Evolutionary conservation across 2,113 vertebrate species (phyloP), one percentile per base, ranked within the genome.

Genomic region (Misgurnus mizolepis): DNA sequence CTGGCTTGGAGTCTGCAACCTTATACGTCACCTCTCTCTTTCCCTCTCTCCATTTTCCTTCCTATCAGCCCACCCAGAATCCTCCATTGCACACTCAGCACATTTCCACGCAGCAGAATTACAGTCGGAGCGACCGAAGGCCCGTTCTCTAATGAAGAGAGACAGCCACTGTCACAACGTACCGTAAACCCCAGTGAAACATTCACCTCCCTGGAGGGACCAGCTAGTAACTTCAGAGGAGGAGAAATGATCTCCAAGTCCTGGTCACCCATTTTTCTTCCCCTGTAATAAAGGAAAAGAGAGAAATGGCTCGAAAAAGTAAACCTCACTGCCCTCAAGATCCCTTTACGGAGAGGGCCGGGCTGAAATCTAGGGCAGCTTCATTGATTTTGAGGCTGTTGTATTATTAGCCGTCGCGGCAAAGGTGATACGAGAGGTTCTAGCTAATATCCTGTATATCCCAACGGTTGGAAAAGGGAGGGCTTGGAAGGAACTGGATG

Each of bases 351-450:
- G 90, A 90, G 90, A 86, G 89, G 71, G 49, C 85, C 85, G 87
- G 86, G 82, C 76, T 49, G 62, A 90, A 90, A 93, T 92, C 90
- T 89, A 88, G 91, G 92, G 88, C 90, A 92, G 90, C 89, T 89
- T 87, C 90, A 93, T 93, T 92, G 92, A 93, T 93, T 91, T 88
- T 87, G 89, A 91, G 87, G 87, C 89, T 90, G 91, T 87, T 87
- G 53, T 91, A 90, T 92, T 92, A 93, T 91, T 89, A 80, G 90
- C 89, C 88, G 86, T 89, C 88, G 89, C 88, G 73, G 87, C 86
- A 87, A 53, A 89, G 87, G 90, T 90, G 90, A 93, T 92, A 92
- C 90, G 90, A 91, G 89, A 90, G 88, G 85, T 84, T 85, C 87
- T 85, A 88, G 86, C 85, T 90, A 91, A 92, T 91, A 90, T 90